Evolutionary conservation across 2,797 vertebrate species (phyloP).

Genomic region (Muscicapa comitata): DNA sequence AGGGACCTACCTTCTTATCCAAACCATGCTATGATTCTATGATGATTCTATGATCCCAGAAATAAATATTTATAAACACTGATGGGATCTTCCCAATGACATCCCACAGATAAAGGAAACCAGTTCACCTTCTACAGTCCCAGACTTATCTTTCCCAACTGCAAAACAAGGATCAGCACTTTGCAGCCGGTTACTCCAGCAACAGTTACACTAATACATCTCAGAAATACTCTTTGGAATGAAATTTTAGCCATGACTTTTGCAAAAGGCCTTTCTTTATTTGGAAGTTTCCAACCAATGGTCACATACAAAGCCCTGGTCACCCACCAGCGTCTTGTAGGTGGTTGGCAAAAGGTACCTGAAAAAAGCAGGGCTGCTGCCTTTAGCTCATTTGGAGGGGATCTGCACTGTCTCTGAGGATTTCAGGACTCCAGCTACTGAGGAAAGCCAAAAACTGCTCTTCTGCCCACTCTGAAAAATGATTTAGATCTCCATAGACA

Average conservation of each 20-base stretch:
- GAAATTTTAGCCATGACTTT: not conserved
- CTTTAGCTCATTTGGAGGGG: not conserved
- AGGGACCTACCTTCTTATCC: not conserved
- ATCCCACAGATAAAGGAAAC: not conserved
- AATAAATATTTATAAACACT: not conserved
- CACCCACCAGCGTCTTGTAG: not conserved
- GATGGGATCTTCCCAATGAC: not conserved
- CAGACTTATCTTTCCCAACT: not conserved
- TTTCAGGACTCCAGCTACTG: not conserved
- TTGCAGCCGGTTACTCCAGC: not conserved
- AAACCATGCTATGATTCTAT: not conserved
- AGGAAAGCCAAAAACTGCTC: not conserved
- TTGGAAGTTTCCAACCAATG: not conserved
- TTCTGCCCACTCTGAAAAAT: constrained; percentile 3
- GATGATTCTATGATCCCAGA: not conserved
- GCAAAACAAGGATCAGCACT: not conserved
- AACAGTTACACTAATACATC: not conserved
- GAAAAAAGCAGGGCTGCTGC: not conserved
- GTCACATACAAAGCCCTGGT: accelerated
- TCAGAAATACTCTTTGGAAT: not conserved
- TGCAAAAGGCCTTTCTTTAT: not conserved
- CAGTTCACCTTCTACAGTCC: not conserved
- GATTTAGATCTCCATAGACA: constrained; percentile 12
- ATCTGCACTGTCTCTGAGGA: not conserved
- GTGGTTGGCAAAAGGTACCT: not conserved